Conservation (phyloP, 2,888 invertebrate genomes). For the Panopea generosa region DNA sequence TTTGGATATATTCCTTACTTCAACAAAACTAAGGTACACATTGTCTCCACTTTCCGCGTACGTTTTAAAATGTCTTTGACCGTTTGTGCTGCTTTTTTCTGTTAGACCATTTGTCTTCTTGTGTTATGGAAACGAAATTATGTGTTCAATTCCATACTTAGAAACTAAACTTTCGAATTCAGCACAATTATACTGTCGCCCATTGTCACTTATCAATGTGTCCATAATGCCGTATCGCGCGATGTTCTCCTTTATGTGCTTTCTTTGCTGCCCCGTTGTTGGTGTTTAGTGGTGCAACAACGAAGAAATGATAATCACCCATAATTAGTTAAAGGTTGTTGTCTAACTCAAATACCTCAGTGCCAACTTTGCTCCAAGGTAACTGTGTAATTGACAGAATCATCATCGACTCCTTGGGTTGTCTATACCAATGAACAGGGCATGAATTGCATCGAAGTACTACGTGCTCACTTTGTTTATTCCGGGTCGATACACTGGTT, state of each 20-base stretch:
- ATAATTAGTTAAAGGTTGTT: conserved; percentile 29
- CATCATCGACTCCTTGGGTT: background rate
- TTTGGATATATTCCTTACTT: background rate
- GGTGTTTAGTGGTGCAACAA: conserved; percentile 5
- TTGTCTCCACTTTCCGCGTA: conserved; percentile 21
- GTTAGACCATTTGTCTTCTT: conserved; percentile 54
- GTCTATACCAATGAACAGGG: background rate
- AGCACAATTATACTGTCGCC: conserved; percentile 3
- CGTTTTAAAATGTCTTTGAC: conserved; percentile 44
- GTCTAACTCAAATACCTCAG: conserved; percentile 34
- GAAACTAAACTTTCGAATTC: conserved; percentile 38
- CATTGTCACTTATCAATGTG: conserved; percentile 41
- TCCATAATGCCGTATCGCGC: conserved; percentile 57
- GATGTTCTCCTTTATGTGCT: conserved; percentile 38
- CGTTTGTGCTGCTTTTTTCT: conserved; percentile 14
- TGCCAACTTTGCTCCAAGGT: conserved; percentile 35
- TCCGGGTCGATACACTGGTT: too few relatives aligned
- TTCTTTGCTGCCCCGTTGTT: conserved; percentile 11
- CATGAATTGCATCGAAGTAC: background rate
- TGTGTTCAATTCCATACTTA: conserved; percentile 24
- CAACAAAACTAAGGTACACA: conserved; percentile 2
- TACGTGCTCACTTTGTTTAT: background rate
- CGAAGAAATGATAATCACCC: conserved; percentile 35
- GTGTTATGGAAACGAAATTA: conserved; percentile 52
- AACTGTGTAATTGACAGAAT: conserved; percentile 5